Evolutionary conservation across 2,113 vertebrate species (phyloP).

Genomic region (Neogobius melanostomus): DNA sequence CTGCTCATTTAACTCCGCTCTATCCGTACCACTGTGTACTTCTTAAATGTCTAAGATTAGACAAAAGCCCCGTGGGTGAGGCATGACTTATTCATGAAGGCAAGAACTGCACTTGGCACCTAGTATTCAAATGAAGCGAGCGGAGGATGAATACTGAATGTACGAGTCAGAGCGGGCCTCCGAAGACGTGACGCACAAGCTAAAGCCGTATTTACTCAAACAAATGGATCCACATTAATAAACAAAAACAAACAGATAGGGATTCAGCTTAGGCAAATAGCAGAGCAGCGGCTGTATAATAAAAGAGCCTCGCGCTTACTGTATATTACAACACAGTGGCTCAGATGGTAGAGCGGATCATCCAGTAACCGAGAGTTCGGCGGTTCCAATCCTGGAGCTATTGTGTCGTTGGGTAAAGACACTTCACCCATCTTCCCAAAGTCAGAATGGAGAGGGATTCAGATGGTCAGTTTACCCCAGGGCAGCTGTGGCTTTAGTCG

Average conservation of each 20-base stretch:
- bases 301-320: no score
- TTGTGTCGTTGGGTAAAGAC: no score
- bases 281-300: neutral
- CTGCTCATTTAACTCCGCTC: conserved; percentile 51
- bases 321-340: no score
- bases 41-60: conserved; percentile 64
- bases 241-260: conserved; percentile 45
- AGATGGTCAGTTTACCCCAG: no score
- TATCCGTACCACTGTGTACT: conserved; percentile 53
- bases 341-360: no score
- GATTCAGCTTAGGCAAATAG: neutral
- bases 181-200: conserved; percentile 21
- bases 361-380: no score
- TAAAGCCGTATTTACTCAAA: conserved; percentile 23
- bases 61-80: conserved; percentile 54
- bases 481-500: no score
- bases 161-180: conserved; percentile 30
- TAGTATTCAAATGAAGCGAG: conserved; percentile 60
- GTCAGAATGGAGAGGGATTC: no score
- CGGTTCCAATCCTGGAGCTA: no score
- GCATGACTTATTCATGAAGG: conserved; percentile 72
- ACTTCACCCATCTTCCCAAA: no score
- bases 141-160: conserved; percentile 54
- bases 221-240: conserved; percentile 38
- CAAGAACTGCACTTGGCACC: conserved; percentile 63